phyloP scores from a whole-genome alignment of 2,888 invertebrate genomes.

The Tiphia femorata region DNA sequence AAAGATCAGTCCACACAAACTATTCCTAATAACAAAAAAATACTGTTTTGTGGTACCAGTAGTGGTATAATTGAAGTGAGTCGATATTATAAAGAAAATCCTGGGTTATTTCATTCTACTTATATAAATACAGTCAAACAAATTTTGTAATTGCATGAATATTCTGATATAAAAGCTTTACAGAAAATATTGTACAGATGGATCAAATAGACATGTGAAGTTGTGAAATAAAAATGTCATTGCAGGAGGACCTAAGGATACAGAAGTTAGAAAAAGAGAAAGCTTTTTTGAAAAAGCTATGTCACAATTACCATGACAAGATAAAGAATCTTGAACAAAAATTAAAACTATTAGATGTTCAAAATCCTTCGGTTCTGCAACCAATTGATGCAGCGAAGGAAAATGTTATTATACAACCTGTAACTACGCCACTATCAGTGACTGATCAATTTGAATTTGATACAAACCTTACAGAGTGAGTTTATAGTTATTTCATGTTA shows the following conservation, averaged over 20 bases:
- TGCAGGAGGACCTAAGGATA: conserved; percentile 24
- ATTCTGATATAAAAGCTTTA: neutral
- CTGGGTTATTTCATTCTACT: too few relatives aligned
- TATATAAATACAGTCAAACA: neutral
- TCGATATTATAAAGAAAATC: conserved; percentile 3
- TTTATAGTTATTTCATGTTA: too few relatives aligned
- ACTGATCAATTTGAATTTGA: too few relatives aligned
- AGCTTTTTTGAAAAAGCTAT: neutral
- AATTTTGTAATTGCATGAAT: neutral
- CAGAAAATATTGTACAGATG: too few relatives aligned
- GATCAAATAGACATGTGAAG: too few relatives aligned
- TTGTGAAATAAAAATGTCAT: neutral
- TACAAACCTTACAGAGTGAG: too few relatives aligned
- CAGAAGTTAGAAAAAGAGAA: conserved; percentile 5
- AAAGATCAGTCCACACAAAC: conserved; percentile 53
- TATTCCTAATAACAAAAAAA: conserved; percentile 34
- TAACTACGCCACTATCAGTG: too few relatives aligned
- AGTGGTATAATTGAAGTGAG: conserved; percentile 55
- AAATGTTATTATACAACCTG: too few relatives aligned
- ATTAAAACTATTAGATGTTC: too few relatives aligned
- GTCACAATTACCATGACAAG: neutral
- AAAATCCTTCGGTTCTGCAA: too few relatives aligned
- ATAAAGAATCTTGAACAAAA: neutral
- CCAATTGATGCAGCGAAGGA: too few relatives aligned
- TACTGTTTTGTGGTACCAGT: conserved; percentile 40